Evolutionary conservation across 2,113 vertebrate genomes (phyloP).

Genomic region (Triplophysa rosa): DNA sequence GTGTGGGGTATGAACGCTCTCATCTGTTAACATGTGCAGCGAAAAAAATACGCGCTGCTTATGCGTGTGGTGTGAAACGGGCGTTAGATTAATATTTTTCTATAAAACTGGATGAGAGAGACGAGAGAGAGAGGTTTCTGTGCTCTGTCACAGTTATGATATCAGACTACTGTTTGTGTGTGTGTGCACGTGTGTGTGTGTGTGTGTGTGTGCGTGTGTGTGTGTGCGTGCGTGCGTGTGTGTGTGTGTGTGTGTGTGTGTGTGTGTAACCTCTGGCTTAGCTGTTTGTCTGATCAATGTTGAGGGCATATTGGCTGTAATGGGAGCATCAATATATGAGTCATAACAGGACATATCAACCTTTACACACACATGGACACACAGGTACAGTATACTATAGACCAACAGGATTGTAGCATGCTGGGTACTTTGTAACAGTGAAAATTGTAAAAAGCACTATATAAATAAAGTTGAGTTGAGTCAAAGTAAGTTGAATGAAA

Average conservation of each 20-base stretch:
- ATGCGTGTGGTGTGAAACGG: too few relatives aligned
- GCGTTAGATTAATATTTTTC: background rate
- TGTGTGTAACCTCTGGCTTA: slow-evolving; percentile 7
- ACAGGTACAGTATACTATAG: background rate
- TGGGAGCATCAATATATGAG: slow-evolving; percentile 26
- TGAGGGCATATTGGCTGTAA: slow-evolving; percentile 32
- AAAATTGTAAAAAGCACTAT: too few relatives aligned
- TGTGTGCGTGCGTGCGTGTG: too few relatives aligned
- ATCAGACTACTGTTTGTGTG: background rate
- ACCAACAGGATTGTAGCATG: slow-evolving; percentile 8
- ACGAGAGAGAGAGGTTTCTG: background rate
- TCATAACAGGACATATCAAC: slow-evolving; percentile 36
- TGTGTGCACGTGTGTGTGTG: too few relatives aligned
- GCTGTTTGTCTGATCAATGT: slow-evolving; percentile 14
- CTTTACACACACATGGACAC: slow-evolving; percentile 14
- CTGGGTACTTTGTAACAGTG: background rate
- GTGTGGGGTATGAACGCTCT: too few relatives aligned
- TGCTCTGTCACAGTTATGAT: slow-evolving; percentile 1
- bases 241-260: slow-evolving; percentile 12
- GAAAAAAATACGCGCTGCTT: too few relatives aligned
- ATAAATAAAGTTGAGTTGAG: too few relatives aligned
- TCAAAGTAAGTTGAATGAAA: background rate
- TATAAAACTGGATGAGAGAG: background rate
- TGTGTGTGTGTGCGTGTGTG: slow-evolving; percentile 11
- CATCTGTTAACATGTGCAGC: too few relatives aligned